A percentile compares a stretch with the other conserved stretches of the same genome.
phyloP scores from a whole-genome alignment of 2,113 vertebrate species.

The Henicopernis longicauda region DNA sequence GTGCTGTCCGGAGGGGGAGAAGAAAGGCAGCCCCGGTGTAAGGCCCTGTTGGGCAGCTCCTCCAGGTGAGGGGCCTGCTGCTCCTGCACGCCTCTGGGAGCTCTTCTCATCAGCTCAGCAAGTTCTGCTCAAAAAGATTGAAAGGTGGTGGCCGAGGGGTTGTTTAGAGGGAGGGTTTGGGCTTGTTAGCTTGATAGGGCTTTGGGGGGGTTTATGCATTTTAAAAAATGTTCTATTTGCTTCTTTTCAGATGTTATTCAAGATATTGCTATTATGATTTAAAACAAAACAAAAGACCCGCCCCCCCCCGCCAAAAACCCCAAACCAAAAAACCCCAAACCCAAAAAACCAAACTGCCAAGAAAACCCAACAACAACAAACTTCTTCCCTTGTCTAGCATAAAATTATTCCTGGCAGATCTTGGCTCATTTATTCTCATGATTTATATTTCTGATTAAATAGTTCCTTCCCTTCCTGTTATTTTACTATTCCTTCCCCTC shows the following conservation, averaged over 20 bases:
- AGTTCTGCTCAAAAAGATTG: neutral
- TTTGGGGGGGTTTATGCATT: neutral
- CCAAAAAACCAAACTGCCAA: neutral
- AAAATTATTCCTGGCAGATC: conserved; percentile 19
- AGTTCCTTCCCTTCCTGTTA: conserved; percentile 32
- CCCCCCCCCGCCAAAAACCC: neutral
- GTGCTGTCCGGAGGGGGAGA: neutral
- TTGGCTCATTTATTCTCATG: conserved; percentile 15
- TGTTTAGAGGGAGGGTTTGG: neutral
- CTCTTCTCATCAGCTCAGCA: neutral
- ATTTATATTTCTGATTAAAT: conserved; percentile 43
- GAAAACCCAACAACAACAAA: neutral
- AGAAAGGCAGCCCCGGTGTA: neutral
- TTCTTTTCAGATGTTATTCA: neutral
- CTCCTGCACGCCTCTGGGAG: neutral
- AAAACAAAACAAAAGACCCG: neutral
- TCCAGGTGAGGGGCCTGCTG: neutral
- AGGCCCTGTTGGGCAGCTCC: neutral
- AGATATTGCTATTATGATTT: neutral
- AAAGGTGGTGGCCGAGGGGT: neutral
- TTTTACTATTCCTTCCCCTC: conserved; percentile 30
- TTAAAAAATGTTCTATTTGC: neutral
- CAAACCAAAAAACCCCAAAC: neutral
- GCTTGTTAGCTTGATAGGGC: neutral
- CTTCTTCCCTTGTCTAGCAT: neutral